Evolutionary conservation across 2,113 vertebrate species (phyloP), one percentile per base, ranked within the genome.

Genomic region (Elgaria multicarinata): DNA sequence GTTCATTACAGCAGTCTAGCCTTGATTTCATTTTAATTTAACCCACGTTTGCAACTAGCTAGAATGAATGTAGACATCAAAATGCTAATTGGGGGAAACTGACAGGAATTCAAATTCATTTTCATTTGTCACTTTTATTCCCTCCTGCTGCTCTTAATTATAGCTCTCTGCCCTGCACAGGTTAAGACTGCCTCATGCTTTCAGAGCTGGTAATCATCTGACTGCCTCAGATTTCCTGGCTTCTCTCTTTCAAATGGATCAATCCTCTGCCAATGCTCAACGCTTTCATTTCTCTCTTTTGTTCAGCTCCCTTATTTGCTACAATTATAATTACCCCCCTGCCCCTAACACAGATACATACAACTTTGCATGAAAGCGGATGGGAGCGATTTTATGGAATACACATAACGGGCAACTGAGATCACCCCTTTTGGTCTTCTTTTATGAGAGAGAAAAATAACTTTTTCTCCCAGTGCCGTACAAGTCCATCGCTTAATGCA

Each of bases 101-200:
- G 91, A 95, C 95, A 96, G 91, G 89, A 77, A 90, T 94, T 96
- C 95, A 96, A 96, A 95, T 95, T 95, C 83, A 94, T 95, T 97
- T 97, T 95, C 95, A 88, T 87, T 82, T 95, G 93, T 90, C 26
- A 44, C 42, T 24, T 69, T 42, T 53, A 55, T 31, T 36, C 36
- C 44, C 16, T 62, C 88, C 94, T 93, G 85, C 92, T 13, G 4
- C 93, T 96, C 89, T 94, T 96, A 96, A 96, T 96, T 96, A 94
- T 94, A 96, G 86, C 91, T 96, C 94, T 95, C 67, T 74, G 90
- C 94, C 91, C 95, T 80, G 94, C n/a, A 94, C 91, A 96, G 92
- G 90, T 95, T 96, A 95, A 96, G 94, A 95, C 89, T 62, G 55
- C 91, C 2, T 64, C 92, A 77, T 93, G 94, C 64, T 92, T 96